These are phyloP conservation scores for Petrolisthes manimaculis DNA, from an alignment of 2,888 invertebrate species.

Conservation along the genomic window DNA sequence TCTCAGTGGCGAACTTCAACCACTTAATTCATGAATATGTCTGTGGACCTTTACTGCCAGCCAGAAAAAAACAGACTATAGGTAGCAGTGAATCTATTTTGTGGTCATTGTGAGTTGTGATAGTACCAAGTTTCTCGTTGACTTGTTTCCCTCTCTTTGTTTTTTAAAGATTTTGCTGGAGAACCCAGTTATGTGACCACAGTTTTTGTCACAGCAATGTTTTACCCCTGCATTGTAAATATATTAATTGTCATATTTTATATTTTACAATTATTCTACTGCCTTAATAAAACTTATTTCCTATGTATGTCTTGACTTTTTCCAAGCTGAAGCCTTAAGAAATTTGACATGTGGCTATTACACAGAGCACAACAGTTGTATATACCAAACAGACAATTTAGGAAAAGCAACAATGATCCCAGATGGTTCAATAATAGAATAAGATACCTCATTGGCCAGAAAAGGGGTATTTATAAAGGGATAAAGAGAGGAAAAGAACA, in stretches of 20 bases:
- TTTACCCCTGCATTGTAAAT: slow-evolving; percentile 62
- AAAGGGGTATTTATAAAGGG: too few relatives aligned
- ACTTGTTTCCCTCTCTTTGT: slow-evolving; percentile 28
- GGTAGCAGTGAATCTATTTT: slow-evolving; percentile 48
- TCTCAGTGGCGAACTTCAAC: too few relatives aligned
- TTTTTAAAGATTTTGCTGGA: slow-evolving; percentile 39
- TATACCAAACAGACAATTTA: too few relatives aligned
- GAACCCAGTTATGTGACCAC: slow-evolving; percentile 44
- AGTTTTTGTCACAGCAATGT: slow-evolving; percentile 55
- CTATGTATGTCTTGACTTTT: slow-evolving; percentile 23
- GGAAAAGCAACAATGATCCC: too few relatives aligned
- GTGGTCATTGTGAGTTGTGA: slow-evolving; percentile 62
- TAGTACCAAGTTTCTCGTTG: slow-evolving; percentile 52
- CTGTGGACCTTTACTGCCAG: too few relatives aligned
- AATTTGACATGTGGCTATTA: neutral
- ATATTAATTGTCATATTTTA: slow-evolving; percentile 62
- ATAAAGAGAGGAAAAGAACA: too few relatives aligned
- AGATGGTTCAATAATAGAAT: too few relatives aligned
- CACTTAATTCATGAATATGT: too few relatives aligned
- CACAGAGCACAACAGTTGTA: too few relatives aligned
- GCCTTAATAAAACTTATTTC: slow-evolving; percentile 64
- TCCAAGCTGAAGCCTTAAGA: too few relatives aligned
- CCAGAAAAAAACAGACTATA: neutral
- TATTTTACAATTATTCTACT: slow-evolving; percentile 64
- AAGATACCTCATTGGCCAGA: too few relatives aligned